Evolutionary conservation across 2,113 vertebrate genomes (phyloP).

Genomic region (Prolemur simus): DNA sequence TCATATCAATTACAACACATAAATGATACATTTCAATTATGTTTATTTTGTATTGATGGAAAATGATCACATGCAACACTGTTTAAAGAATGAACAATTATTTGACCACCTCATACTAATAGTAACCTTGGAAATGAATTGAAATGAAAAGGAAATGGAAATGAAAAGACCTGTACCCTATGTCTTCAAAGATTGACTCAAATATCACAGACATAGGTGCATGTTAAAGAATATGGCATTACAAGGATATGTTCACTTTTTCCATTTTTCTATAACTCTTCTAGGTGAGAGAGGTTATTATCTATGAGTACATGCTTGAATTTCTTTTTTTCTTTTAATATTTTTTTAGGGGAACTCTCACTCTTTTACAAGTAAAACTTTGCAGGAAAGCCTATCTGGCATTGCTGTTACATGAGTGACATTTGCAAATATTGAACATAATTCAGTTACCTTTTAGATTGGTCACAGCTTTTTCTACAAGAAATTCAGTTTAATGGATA

Average conservation of each 20-base stretch:
- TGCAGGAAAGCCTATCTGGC: background rate
- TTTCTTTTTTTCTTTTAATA: background rate
- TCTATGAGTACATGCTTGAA: background rate
- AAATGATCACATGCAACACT: background rate
- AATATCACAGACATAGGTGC: background rate
- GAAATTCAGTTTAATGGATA: conserved; percentile 56
- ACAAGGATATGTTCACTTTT: background rate
- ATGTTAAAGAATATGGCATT: background rate
- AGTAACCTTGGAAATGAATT: background rate
- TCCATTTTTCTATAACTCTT: conserved; percentile 28
- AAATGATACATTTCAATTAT: background rate
- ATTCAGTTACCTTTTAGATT: conserved; percentile 67
- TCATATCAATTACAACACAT: background rate
- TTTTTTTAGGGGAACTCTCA: background rate
- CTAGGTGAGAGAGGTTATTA: background rate
- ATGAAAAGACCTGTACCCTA: background rate
- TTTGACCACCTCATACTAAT: background rate
- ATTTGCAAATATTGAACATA: conserved; percentile 66
- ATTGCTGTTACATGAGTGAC: conserved; percentile 48
- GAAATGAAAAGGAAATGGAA: background rate
- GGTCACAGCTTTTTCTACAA: conserved; percentile 35
- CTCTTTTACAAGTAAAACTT: conserved; percentile 43
- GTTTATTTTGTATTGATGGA: background rate
- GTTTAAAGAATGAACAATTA: background rate
- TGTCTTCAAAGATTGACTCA: background rate